Conservation (phyloP, 2,113 vertebrate species). For the Pithys albifrons region DNA sequence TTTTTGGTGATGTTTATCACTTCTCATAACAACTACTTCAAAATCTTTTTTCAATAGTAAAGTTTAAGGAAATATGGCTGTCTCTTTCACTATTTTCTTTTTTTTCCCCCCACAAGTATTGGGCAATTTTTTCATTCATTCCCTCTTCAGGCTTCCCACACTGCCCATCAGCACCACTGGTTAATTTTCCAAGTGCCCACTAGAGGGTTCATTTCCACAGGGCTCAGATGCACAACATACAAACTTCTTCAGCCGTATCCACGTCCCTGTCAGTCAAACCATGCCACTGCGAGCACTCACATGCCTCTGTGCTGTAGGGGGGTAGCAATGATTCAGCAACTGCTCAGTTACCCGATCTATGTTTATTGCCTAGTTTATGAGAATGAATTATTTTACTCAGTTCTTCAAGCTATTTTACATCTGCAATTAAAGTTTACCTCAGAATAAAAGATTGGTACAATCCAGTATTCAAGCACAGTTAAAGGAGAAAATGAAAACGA, state of each 20-base stretch:
- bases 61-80: background rate
- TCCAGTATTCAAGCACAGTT: background rate
- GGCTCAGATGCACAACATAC: background rate
- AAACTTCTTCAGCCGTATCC: background rate
- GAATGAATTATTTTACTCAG: background rate
- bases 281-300: fast-evolving
- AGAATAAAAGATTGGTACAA: background rate
- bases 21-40: background rate
- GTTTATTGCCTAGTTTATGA: background rate
- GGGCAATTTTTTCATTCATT: background rate
- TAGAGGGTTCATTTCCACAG: background rate
- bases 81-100: background rate
- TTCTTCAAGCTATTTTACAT: background rate
- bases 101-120: fast-evolving
- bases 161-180: too few species aligned
- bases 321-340: background rate
- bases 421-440: background rate
- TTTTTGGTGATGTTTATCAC: background rate
- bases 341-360: background rate
- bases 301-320: background rate
- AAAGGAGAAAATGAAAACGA: background rate
- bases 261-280: background rate
- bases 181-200: background rate
- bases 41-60: background rate
- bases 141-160: fast-evolving